Conservation (phyloP, 1,140 invertebrate genomes). For the Eurosta solidaginis region DNA sequence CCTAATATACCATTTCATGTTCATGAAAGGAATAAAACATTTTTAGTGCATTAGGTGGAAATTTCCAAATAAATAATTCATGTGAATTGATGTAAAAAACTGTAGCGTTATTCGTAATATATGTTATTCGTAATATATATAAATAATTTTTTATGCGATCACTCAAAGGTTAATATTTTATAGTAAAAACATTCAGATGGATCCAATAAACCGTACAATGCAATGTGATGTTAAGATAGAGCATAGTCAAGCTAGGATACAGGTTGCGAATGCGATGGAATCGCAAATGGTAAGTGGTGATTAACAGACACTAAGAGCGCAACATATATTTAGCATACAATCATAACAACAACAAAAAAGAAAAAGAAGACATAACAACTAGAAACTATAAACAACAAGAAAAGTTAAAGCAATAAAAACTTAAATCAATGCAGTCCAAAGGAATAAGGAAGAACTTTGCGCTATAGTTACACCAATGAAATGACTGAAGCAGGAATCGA, state of each 20-base stretch:
- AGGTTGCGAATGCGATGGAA: slow-evolving; percentile 2
- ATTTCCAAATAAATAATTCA: too few relatives aligned
- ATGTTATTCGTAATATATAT: too few relatives aligned
- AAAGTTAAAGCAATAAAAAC: too few relatives aligned
- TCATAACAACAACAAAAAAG: background rate
- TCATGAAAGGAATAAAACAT: too few relatives aligned
- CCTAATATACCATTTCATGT: too few relatives aligned
- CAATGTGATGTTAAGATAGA: background rate
- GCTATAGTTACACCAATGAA: background rate
- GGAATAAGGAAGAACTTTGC: slow-evolving; percentile 1
- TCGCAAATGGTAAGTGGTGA: background rate
- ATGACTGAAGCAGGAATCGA: background rate
- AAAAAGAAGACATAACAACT: background rate
- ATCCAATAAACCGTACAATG: background rate
- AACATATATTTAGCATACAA: background rate
- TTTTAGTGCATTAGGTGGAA: too few relatives aligned
- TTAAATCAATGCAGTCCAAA: background rate
- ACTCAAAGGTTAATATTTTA: background rate
- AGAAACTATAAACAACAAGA: background rate
- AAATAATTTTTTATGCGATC: background rate
- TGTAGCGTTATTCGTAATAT: too few relatives aligned
- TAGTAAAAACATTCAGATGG: background rate
- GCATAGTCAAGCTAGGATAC: background rate
- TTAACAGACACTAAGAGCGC: slow-evolving; percentile 18
- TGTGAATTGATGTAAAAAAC: too few relatives aligned